Conservation (phyloP, 2,113 vertebrate genomes). For the Rhinoptilus africanus region DNA sequence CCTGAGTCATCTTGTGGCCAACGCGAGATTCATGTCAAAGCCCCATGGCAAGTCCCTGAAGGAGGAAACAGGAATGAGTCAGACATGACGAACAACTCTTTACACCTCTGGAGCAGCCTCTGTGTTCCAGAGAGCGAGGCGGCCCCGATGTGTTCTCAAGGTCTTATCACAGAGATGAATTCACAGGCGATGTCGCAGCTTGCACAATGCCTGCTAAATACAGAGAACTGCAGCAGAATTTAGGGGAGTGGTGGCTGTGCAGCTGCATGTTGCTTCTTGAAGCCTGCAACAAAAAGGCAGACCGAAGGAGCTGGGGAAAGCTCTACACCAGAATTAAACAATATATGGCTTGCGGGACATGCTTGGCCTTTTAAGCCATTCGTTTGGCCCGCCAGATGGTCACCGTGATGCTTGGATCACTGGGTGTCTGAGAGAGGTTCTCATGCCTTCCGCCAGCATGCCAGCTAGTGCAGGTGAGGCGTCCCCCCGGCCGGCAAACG, state of each 20-base stretch:
- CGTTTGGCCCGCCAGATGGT: background rate
- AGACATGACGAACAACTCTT: background rate
- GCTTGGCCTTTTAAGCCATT: background rate
- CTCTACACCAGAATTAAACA: background rate
- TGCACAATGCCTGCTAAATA: background rate
- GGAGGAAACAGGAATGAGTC: background rate
- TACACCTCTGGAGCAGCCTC: background rate
- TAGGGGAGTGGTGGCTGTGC: background rate
- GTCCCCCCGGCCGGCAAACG: background rate
- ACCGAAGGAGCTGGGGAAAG: background rate
- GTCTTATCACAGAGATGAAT: background rate
- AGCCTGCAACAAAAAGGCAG: background rate
- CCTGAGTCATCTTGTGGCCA: background rate
- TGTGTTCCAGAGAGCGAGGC: background rate
- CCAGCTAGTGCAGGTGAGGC: fast-evolving
- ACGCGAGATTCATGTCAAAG: background rate
- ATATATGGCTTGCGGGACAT: background rate
- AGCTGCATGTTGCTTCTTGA: slow-evolving; percentile 9
- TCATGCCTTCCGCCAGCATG: background rate
- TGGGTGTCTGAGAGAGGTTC: background rate
- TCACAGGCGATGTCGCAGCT: background rate
- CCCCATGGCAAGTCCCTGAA: background rate
- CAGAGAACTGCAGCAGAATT: background rate
- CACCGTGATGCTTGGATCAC: background rate
- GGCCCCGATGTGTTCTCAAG: background rate